These are phyloP conservation scores for Eolophus roseicapilla DNA, from an alignment of 2,113 vertebrate genomes.

Conservation along the genomic window DNA sequence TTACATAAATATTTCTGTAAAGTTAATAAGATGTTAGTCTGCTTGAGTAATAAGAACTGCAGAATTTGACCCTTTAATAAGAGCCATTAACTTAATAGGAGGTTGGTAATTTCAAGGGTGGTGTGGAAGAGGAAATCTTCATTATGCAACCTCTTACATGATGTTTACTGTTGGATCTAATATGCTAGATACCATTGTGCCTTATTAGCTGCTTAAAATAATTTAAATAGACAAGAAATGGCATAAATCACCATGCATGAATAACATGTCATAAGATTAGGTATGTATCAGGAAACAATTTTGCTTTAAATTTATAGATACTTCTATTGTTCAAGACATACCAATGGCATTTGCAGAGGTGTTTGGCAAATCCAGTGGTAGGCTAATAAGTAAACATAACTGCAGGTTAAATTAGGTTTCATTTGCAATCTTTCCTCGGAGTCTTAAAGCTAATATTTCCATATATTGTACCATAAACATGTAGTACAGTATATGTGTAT, in stretches of 20 bases:
- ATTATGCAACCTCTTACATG: not conserved
- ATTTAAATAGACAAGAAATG: not conserved
- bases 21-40: conserved; percentile 22
- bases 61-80: conserved; percentile 20
- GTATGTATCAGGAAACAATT: not conserved
- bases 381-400: not conserved
- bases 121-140: conserved; percentile 2
- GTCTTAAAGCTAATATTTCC: not conserved
- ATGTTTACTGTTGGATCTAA: not conserved
- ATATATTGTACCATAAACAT: not conserved
- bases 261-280: not conserved
- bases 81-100: conserved; percentile 3
- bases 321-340: not conserved
- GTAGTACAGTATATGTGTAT: not conserved
- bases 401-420: not conserved
- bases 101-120: not conserved
- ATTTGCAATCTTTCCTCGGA: not conserved
- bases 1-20: not conserved
- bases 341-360: not conserved
- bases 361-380: not conserved
- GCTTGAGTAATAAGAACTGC: conserved; percentile 25
- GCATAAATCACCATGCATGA: not conserved
- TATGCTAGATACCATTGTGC: not conserved
- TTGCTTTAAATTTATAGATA: not conserved
- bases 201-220: not conserved